Evolutionary conservation across 1,140 invertebrate species (phyloP), one percentile per base, ranked within the genome.

Genomic region (Nymphalis io): DNA sequence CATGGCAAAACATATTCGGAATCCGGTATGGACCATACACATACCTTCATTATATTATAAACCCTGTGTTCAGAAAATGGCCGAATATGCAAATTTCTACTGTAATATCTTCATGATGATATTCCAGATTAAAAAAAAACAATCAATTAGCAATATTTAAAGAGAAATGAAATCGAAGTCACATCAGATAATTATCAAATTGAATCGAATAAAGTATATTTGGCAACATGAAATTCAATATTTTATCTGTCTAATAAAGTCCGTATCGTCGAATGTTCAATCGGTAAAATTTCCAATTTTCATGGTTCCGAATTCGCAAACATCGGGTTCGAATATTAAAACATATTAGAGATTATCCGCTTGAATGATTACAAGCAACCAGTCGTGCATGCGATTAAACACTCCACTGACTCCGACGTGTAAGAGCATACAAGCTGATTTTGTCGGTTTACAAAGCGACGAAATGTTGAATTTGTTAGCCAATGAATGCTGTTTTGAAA

Each of bases 291-390:
- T 61, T 61, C 20, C 40, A 61, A 61, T 61, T 46, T 39, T 48
- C 60, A 48, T 61, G 44, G 60, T 21, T 15, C 40, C 40, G 38
- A 48, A 61, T 61, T 61, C 60, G 48, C 71, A 62, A 66, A 62
- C 69, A 38, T n/a, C n/a, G 40, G 40, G 60, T 63, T 67, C 55
- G 67, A 67, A 79, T 78, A 78, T 78, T 75, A 80, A 78, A 76
- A 76, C 74, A 74, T 78, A 81, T 79, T 77, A 76, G 72, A 74
- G 72, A 78, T 79, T 80, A 73, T 64, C 70, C 73, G 61, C 68
- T 65, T 71, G 68, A 71, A 42, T 61, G 75, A 68, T 63, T 71
- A 55, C 68, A 39, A 44, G 64, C 72, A 72, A 64, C 65, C 78
- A 73, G 64, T 76, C 78, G 73, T 65, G 74, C 70, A 74, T 77